A percentile compares a stretch with the other conserved stretches of the same genome.
phyloP scores from a whole-genome alignment of 1,140 invertebrate species.

The Cydia amplana region DNA sequence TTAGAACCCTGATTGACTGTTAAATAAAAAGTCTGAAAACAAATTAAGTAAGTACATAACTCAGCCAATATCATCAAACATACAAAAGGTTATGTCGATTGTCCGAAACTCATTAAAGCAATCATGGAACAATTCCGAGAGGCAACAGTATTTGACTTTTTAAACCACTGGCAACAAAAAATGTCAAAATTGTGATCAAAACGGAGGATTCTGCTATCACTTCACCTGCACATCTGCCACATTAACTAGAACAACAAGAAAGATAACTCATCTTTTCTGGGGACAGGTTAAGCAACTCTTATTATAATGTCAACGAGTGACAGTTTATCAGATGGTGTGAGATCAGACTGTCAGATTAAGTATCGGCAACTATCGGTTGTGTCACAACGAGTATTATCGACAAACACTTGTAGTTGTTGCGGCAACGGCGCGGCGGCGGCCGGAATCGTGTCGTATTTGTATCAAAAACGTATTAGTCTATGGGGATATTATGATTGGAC shows the following conservation, averaged over 20 bases:
- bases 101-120: too few relatives aligned
- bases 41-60: too few relatives aligned
- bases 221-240: background rate
- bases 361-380: conserved; percentile 14
- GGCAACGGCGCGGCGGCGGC: background rate
- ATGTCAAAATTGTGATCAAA: too few relatives aligned
- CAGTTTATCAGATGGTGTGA: conserved; percentile 29
- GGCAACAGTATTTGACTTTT: too few relatives aligned
- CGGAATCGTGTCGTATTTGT: background rate
- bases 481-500: too few relatives aligned
- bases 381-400: conserved; percentile 19
- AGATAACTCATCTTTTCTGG: background rate
- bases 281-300: conserved; percentile 22
- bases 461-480: background rate
- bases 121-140: too few relatives aligned
- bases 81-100: too few relatives aligned
- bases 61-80: too few relatives aligned
- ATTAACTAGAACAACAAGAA: background rate
- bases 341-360: conserved; percentile 25
- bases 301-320: conserved; percentile 23
- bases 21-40: too few relatives aligned
- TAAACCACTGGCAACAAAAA: too few relatives aligned
- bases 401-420: conserved; percentile 6
- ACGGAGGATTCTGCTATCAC: background rate
- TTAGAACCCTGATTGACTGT: background rate